Evolutionary conservation across 2,113 vertebrate species (phyloP), one percentile per base, ranked within the genome.

Genomic region (Thalassarche chlororhynchos): DNA sequence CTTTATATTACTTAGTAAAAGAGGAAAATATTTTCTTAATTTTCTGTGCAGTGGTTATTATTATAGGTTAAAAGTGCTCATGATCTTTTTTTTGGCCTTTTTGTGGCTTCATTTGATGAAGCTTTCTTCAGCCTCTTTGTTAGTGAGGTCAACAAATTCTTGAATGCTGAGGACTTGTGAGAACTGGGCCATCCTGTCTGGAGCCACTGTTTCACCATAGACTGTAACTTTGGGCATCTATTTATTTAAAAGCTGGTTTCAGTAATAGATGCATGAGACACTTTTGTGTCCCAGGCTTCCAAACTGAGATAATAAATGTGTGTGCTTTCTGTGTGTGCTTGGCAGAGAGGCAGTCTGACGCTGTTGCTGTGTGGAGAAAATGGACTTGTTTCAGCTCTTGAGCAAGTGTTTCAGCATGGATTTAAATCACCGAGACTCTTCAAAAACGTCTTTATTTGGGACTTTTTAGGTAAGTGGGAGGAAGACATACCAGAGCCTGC

Each of bases 401-500:
- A 99, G 92, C 99, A 99, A 93, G 99, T 99, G 94, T 99, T 99
- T 95, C 99, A 99, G 96, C 99, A 99, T 32, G 99, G 99, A 94
- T 99, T 99, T 97, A 99, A 99, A 96, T 99, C 99, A 11, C 99
- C 99, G 0, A 98, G 99, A 66, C 99, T 99, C 97, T 99, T 99
- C 98, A 99, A 99, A 98, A 99, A 99, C 4, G 98, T 99, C 97
- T 99, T 99, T 98, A 99, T 99, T 96, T 99, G 99, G 99, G 99
- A 99, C 98, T 99, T 99, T 91, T 97, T 99, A 96, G 99, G 99
- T 99, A 97, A 98, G 98, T 96, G 65, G 47, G 74, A 91, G 49
- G 60, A 77, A 66, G 57, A 26, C 23, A 12, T 38, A 47, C 5
- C 42, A 51, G 72, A 89, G 15, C 58, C n/a, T 80, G 12, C 44